Evolutionary conservation across 2,797 vertebrate genomes (phyloP).

Genomic region (Avahi laniger): DNA sequence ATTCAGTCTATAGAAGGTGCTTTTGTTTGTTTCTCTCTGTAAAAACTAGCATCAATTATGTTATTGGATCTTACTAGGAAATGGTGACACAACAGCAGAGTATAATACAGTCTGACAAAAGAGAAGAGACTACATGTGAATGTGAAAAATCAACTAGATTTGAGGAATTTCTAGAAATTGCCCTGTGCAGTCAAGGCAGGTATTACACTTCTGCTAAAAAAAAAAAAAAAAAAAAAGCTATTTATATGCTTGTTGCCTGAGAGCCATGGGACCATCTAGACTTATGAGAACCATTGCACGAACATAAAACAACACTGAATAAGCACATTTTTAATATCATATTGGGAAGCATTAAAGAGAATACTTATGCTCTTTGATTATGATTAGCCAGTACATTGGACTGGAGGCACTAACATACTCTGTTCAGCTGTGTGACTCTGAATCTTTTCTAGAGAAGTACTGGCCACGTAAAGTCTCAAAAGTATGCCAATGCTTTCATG

Average conservation of each 20-base stretch:
- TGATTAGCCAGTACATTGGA: not conserved
- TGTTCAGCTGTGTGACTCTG: not conserved
- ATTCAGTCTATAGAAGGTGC: not conserved
- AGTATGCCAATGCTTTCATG: not conserved
- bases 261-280: not conserved
- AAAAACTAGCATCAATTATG: not conserved
- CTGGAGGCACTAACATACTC: not conserved
- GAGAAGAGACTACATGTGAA: not conserved
- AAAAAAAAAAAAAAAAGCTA: not conserved
- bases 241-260: not conserved
- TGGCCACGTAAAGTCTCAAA: not conserved
- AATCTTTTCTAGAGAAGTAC: not conserved
- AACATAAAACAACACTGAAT: not conserved
- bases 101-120: not conserved
- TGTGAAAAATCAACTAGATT: not conserved
- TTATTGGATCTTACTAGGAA: not conserved
- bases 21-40: not conserved
- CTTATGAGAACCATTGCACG: not conserved
- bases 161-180: not conserved
- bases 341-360: not conserved
- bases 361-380: not conserved
- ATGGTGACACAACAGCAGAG: not conserved
- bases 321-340: not conserved
- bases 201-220: not conserved
- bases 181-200: not conserved